Evolutionary conservation across 2,797 vertebrate genomes (phyloP), one percentile per base, ranked within the genome.

Genomic region (Alcedo quadribrachys): DNA sequence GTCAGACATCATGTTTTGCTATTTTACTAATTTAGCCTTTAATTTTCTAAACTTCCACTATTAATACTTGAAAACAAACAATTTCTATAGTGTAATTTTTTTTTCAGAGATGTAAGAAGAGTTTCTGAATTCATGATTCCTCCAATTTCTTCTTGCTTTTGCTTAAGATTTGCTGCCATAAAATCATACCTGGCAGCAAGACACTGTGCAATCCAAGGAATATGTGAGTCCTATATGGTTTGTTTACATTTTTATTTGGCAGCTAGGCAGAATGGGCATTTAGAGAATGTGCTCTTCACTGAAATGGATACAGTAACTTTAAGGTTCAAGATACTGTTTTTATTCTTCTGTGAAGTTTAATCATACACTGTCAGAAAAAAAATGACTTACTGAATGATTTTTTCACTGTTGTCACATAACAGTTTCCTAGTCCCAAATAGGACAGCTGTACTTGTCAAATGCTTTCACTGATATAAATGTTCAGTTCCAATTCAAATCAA

Each of bases 401-500:
- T 91, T 94, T 87, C 68, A 40, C 48, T 63, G 43, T 79, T 89
- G 76, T 78, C 79, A 87, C 51, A 37, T 78, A 92, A 63, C 69
- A 67, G 66, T 79, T 95, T 91, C 73, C 73, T 93, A 83, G 87
- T 85, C 48, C 55, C 53, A 32, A 76, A 83, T 63, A 83, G 55
- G 69, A 91, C 87, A 93, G 60, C 63, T 87, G 58, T 87, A 75
- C 62, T 76, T 95, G 92, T 83, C 89, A 95, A 92, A 81, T 46
- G 12, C 81, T 94, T 87, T 91, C 73, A 85, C 32, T 37, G 69
- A 85, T 69, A 78, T 22, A 73, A 89, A 66, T 27, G 42, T 62
- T 96, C 85, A 37, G 76, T 60, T 93, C 60, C 60, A 89, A 81
- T 73, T 75, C 91, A 92, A 92, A 91, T 74, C 87, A 87, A 92